These are phyloP conservation scores for Danio choprae DNA, from an alignment of 2,797 vertebrate species.

Conservation along the genomic window DNA sequence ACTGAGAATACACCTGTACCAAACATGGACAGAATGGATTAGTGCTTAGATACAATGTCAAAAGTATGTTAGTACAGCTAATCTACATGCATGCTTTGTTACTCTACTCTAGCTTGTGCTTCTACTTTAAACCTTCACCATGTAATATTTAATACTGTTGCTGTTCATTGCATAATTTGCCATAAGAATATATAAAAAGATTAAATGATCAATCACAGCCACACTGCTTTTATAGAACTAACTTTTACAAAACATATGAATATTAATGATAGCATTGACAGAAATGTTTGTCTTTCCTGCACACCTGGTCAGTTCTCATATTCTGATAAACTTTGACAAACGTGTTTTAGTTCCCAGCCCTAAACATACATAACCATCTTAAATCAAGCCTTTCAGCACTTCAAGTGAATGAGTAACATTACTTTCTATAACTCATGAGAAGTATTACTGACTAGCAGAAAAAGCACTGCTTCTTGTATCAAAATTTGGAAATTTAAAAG, in stretches of 20 bases:
- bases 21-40: neutral
- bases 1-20: conserved; percentile 68
- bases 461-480: neutral
- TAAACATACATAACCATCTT: neutral
- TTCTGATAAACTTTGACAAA: neutral
- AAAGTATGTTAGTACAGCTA: neutral
- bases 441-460: neutral
- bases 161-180: neutral
- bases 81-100: neutral
- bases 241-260: too few species aligned
- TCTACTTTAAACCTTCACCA: neutral
- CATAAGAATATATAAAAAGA: too few species aligned
- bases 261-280: neutral
- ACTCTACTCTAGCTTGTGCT: neutral
- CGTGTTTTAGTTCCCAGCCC: neutral
- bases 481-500: neutral
- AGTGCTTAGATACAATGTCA: neutral
- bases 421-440: neutral
- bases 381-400: neutral
- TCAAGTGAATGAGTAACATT: too few species aligned
- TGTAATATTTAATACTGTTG: neutral
- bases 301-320: conserved; percentile 17
- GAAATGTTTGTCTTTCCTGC: conserved; percentile 26
- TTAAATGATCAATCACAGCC: too few species aligned
- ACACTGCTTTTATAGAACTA: too few species aligned